Conservation (phyloP, 2,888 invertebrate genomes). For the Fragum sueziense region DNA sequence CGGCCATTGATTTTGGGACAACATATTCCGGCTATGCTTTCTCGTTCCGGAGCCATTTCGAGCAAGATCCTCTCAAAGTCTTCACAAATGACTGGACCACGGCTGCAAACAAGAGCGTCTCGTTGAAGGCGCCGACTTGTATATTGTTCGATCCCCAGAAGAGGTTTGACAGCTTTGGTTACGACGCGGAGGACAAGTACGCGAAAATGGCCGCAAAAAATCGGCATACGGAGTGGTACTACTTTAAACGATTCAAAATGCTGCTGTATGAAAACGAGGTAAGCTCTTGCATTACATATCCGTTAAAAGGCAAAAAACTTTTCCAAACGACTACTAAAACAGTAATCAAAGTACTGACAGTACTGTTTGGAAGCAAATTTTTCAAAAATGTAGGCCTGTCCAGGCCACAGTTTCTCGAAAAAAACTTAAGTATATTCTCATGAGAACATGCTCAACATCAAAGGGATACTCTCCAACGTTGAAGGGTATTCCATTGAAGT, state of each 20-base stretch:
- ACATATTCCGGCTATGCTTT: conserved; percentile 38
- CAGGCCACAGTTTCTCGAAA: no score
- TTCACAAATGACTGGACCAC: conserved; percentile 28
- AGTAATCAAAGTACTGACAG: no score
- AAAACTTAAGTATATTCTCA: no score
- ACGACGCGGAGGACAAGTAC: conserved; percentile 49
- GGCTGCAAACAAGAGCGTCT: neutral
- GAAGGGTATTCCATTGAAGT: no score
- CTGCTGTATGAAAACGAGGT: conserved; percentile 51
- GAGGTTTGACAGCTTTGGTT: conserved; percentile 47
- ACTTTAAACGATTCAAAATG: conserved; percentile 54
- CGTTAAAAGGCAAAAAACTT: no score
- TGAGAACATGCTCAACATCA: no score
- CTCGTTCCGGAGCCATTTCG: conserved; percentile 22
- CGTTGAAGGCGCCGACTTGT: conserved; percentile 46
- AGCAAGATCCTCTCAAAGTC: conserved; percentile 25
- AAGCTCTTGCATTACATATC: no score
- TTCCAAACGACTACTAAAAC: no score
- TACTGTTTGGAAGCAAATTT: no score
- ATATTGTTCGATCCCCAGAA: conserved; percentile 35
- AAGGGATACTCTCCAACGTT: no score
- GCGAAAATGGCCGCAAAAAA: conserved; percentile 41
- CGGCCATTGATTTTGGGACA: conserved; percentile 42
- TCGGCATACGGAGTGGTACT: conserved; percentile 45
- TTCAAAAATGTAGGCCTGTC: no score